Evolutionary conservation across 2,888 invertebrate species (phyloP), one percentile per base, ranked within the genome.

Genomic region (Eupithecia abbreviata): DNA sequence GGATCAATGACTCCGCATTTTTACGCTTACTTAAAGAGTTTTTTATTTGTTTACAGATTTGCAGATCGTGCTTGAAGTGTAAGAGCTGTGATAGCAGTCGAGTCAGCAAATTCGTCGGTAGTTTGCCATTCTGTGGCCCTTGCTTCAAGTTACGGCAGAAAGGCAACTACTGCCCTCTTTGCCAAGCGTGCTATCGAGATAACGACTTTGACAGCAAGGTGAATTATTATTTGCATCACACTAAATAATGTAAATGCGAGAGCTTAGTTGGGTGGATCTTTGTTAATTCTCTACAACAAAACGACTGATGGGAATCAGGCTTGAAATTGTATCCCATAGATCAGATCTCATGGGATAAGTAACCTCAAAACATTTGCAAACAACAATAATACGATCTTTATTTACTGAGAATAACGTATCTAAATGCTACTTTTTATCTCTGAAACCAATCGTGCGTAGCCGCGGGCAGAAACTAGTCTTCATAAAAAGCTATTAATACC

Each of bases 121-220:
- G 98, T 90, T 95, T 98, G 84, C 97, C 98, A 5, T 96, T 98
- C 88, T 99, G 99, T 90, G 96, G 97, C 49, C 96, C 96, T 65
- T 99, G 99, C 92, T 98, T 98, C 89, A 97, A 97, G 86, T 95
- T 98, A 77, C 96, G 98, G 77, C 98, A 98, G 87, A 97, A 97
- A 90, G 98, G 98, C 79, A 98, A 98, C 90, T 98, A 96, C 89
- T 99, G 99, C 90, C 98, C 98, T 0, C 95, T 98, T 1, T 99
- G 99, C 92, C 97, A 98, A 87, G 97, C 97, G 82, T 98, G 98
- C 90, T 98, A 98, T 91, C 97, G 98, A 84, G 98, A 98, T 88
- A 98, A 98, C 88, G 98, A 98, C 90, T 98, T 97, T 91, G 98
- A 98, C 87, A 96, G 97, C 83, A 97, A 97, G 96, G 81, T 79